These are phyloP conservation scores for Eilema sororculum DNA, from an alignment of 2,888 invertebrate genomes.

Conservation along the genomic window DNA sequence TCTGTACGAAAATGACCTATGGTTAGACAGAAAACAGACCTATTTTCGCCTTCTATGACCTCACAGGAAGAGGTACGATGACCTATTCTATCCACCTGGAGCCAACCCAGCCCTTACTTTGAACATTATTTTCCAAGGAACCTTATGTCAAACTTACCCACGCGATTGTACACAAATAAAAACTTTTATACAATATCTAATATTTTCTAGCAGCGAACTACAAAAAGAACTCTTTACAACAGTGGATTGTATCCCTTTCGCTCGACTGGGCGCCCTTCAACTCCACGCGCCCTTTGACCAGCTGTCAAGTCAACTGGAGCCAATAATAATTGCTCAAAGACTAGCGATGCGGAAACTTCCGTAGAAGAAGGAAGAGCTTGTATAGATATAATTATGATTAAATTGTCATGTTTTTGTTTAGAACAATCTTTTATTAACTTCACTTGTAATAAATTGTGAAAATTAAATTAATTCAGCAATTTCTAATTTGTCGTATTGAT, in stretches of 20 bases:
- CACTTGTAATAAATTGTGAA: too few species aligned
- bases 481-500: too few species aligned
- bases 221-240: slow-evolving; percentile 18
- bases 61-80: neutral
- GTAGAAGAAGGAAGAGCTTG: slow-evolving; percentile 6
- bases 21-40: too few species aligned
- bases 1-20: too few species aligned
- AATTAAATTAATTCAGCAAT: too few species aligned
- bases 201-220: neutral
- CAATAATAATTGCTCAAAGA: slow-evolving; percentile 47
- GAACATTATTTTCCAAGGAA: too few species aligned
- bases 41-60: too few species aligned
- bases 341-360: slow-evolving; percentile 23
- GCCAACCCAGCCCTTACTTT: too few species aligned
- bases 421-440: neutral
- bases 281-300: slow-evolving; percentile 33
- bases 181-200: neutral
- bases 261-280: slow-evolving; percentile 31
- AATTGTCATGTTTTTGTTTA: neutral
- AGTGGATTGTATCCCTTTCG: slow-evolving; percentile 21
- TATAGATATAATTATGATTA: neutral
- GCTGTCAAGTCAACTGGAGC: slow-evolving; percentile 46
- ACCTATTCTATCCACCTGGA: neutral
- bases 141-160: too few species aligned
- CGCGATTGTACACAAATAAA: too few species aligned